phyloP scores from a whole-genome alignment of 2,888 invertebrate species.

The Troglohyphantes excavatus region DNA sequence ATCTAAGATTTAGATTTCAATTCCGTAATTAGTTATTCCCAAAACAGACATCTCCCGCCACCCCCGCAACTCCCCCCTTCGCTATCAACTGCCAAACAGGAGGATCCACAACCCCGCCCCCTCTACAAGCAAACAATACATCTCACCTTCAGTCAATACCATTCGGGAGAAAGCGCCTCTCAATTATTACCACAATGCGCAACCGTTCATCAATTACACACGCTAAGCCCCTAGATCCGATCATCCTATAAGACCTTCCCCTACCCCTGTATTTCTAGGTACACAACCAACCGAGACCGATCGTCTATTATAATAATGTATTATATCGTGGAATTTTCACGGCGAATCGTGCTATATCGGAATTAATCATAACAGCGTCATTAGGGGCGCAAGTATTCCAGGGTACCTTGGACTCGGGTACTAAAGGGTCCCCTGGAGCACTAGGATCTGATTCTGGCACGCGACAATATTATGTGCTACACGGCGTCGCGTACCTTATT shows the following conservation, averaged over 20 bases:
- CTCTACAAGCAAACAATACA: constrained; percentile 3
- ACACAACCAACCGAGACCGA: constrained; percentile 8
- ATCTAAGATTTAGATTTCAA: not conserved
- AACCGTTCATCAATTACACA: constrained; percentile 48
- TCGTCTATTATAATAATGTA: constrained; percentile 61
- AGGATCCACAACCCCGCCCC: not conserved
- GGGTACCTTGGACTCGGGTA: not conserved
- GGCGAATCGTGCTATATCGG: constrained; percentile 51
- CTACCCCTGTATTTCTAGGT: constrained; percentile 6
- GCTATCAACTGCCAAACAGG: not conserved
- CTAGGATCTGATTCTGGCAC: constrained; percentile 54
- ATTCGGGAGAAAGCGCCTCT: constrained; percentile 15
- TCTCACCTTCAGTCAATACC: constrained; percentile 22
- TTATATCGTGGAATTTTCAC: constrained; percentile 50
- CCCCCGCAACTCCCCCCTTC: not conserved
- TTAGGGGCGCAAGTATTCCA: constrained; percentile 20
- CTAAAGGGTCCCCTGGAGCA: not conserved
- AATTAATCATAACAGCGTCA: constrained; percentile 67
- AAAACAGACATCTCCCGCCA: not conserved
- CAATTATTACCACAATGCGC: constrained; percentile 35
- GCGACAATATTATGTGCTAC: constrained; percentile 53
- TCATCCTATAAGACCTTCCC: constrained; percentile 25
- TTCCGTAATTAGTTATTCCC: not conserved
- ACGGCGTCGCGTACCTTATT: not conserved
- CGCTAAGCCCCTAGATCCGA: constrained; percentile 16